Conservation (phyloP, 2,888 invertebrate species). For the Acleris literana region DNA sequence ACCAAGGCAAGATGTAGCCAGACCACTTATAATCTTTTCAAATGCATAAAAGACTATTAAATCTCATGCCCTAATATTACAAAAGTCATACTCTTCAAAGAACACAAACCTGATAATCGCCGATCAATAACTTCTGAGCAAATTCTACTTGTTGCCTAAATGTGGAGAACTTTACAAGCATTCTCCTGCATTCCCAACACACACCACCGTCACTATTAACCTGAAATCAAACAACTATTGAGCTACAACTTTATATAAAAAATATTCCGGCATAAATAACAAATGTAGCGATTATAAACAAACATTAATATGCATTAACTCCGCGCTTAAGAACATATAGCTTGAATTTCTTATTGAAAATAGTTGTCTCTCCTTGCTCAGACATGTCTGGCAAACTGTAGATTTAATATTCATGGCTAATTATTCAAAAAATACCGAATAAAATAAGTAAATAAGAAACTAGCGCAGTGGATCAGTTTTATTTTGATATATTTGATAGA, state of each 20-base stretch:
- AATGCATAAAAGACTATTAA: no score
- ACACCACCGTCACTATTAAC: constrained; percentile 42
- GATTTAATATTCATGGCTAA: constrained; percentile 15
- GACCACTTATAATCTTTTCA: no score
- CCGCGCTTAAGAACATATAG: neutral
- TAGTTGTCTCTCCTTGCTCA: constrained; percentile 17
- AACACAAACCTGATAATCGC: constrained; percentile 21
- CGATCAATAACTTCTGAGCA: constrained; percentile 44
- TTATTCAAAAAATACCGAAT: neutral
- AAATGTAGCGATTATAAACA: neutral
- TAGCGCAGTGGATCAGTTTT: no score
- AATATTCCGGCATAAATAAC: neutral
- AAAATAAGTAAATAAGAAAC: no score
- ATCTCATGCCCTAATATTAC: no score
- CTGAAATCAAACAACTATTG: constrained; percentile 42
- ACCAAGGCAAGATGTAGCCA: no score
- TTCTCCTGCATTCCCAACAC: constrained; percentile 59
- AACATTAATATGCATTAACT: constrained; percentile 15
- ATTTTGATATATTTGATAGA: no score
- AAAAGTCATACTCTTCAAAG: no score
- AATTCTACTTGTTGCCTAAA: constrained; percentile 49
- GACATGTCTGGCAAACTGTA: constrained; percentile 21
- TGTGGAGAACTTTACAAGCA: constrained; percentile 48
- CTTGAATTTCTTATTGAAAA: constrained; percentile 11
- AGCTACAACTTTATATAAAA: neutral